phyloP scores from a whole-genome alignment of 2,888 invertebrate genomes.

The Caenorhabditis sp. region DNA sequence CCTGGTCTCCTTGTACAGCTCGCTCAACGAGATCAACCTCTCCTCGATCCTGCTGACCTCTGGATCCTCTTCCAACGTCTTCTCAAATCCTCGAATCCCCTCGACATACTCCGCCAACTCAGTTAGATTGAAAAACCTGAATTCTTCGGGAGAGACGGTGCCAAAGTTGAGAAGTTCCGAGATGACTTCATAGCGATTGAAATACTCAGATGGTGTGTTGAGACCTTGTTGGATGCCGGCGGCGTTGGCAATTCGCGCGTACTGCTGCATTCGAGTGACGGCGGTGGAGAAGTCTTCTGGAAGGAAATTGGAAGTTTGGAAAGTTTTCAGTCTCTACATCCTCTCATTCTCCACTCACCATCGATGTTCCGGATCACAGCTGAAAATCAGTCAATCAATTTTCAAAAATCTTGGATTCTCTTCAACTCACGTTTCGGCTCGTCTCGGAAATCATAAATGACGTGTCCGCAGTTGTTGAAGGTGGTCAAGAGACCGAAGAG shows the following conservation, averaged over 20 bases:
- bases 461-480: no score
- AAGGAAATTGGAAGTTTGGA: no score
- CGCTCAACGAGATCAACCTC: neutral
- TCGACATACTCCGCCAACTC: neutral
- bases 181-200: neutral
- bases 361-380: no score
- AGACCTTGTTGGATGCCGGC: neutral
- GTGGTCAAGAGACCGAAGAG: no score
- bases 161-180: slow-evolving; percentile 1
- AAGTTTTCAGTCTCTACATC: neutral
- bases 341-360: no score
- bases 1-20: neutral
- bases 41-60: neutral
- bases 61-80: neutral
- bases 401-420: no score
- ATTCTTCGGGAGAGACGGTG: neutral
- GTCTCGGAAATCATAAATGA: no score
- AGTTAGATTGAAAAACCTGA: neutral
- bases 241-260: neutral
- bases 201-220: neutral
- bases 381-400: no score
- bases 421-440: no score
- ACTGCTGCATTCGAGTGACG: neutral
- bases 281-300: neutral
- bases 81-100: neutral